Conservation (phyloP, 2,888 invertebrate species). For the Glaucopsyche alexis region DNA sequence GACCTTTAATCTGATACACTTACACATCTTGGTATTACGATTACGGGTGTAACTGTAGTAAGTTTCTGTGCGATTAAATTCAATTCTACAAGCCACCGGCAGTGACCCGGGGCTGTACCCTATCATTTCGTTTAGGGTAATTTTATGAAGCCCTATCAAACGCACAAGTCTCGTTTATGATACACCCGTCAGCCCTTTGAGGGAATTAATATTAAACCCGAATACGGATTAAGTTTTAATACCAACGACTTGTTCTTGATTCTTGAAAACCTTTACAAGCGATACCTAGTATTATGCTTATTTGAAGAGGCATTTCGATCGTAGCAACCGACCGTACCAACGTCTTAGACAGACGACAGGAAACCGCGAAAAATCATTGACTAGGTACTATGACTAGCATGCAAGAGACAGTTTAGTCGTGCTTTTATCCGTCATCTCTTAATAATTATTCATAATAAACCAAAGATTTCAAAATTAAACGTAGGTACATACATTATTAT, state of each 20-base stretch:
- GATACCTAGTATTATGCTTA: neutral
- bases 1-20: no score
- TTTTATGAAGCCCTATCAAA: neutral
- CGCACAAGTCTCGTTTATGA: neutral
- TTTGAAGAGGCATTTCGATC: neutral
- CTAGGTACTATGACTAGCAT: no score
- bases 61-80: neutral
- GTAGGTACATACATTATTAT: no score
- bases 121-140: neutral
- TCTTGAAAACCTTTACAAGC: neutral
- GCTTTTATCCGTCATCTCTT: neutral
- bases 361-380: neutral
- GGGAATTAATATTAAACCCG: conserved; percentile 12
- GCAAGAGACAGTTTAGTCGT: neutral
- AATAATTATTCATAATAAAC: no score
- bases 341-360: neutral
- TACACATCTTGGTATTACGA: no score
- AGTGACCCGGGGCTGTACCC: neutral
- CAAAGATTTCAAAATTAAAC: no score
- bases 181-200: conserved; percentile 3
- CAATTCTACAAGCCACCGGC: neutral
- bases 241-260: neutral
- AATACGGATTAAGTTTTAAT: neutral
- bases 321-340: neutral
- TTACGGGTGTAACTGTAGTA: no score